Evolutionary conservation across 2,888 invertebrate genomes (phyloP).

Genomic region (Chrysina gloriosa): DNA sequence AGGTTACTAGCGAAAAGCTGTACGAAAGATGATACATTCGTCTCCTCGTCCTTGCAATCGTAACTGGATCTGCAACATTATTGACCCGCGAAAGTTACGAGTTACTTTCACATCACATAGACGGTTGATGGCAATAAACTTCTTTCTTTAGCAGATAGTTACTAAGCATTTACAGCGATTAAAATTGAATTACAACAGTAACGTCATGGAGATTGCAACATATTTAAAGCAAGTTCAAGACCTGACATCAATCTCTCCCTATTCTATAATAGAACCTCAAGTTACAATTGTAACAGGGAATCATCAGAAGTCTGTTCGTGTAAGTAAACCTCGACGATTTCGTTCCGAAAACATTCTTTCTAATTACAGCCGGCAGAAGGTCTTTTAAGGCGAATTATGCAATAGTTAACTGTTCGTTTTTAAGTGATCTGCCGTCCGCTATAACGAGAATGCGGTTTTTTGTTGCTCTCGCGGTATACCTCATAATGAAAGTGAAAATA

Average conservation of each 20-base stretch:
- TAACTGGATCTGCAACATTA: neutral
- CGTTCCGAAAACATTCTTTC: neutral
- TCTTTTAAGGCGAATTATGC: neutral
- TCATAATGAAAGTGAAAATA: neutral
- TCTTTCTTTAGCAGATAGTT: no score
- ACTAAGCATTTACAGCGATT: no score
- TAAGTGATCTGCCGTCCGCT: neutral
- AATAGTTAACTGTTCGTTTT: neutral
- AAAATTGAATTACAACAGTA: neutral
- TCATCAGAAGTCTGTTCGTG: neutral
- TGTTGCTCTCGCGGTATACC: neutral
- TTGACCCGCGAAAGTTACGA: neutral
- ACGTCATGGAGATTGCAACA: no score
- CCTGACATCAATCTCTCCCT: no score
- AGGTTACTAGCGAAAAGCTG: neutral
- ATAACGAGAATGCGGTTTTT: neutral
- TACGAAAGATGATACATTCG: neutral
- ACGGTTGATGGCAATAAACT: no score
- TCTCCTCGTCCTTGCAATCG: neutral
- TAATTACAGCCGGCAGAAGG: neutral
- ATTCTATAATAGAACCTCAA: no score
- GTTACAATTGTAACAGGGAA: no score
- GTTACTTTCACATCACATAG: constrained; percentile 4
- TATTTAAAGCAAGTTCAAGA: neutral
- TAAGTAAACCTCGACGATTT: no score